Evolutionary conservation across 2,888 invertebrate species (phyloP), one percentile per base, ranked within the genome.

Genomic region (Liopterus haemorrhoidalis): DNA sequence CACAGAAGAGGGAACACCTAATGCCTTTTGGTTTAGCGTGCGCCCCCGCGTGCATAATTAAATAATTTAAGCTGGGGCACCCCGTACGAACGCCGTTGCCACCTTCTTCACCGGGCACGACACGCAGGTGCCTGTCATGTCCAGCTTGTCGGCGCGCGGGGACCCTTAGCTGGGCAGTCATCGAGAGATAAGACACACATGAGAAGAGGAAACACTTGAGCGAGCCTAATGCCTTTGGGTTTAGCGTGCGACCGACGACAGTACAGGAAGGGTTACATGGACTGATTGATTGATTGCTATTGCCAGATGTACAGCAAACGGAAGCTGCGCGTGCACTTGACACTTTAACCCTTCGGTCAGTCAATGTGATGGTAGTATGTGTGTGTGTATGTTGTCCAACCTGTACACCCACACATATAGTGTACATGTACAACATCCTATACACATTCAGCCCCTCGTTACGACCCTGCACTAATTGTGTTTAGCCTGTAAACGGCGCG

Each of bases 401-500:
- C n/a, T n/a, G n/a, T n/a, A n/a, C n/a, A n/a, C n/a, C n/a, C n/a
- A n/a, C n/a, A n/a, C n/a, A n/a, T n/a, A n/a, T n/a, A n/a, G n/a
- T n/a, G n/a, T n/a, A n/a, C n/a, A n/a, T n/a, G n/a, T n/a, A n/a
- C n/a, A n/a, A n/a, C n/a, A n/a, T n/a, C n/a, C n/a, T n/a, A n/a
- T n/a, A n/a, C n/a, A n/a, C n/a, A n/a, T n/a, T n/a, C n/a, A n/a
- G n/a, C n/a, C n/a, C n/a, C n/a, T n/a, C n/a, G n/a, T n/a, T n/a
- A n/a, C 38, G 12, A n/a, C 41, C 37, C 30, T 30, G 32, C 20
- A 32, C 65, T 68, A 68, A 68, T 68, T 65, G 67, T 65, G 66
- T 68, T 68, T 66, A 64, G 66, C 67, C 65, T 59, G 66, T 64
- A 68, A 68, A 68, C 67, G 67, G 67, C 66, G 49, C 48, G 50